Percentiles rank a stretch among this genome's conserved stretches.
Evolutionary conservation across 2,888 invertebrate species (phyloP).

Genomic region (Caenorhabditis imperialis): DNA sequence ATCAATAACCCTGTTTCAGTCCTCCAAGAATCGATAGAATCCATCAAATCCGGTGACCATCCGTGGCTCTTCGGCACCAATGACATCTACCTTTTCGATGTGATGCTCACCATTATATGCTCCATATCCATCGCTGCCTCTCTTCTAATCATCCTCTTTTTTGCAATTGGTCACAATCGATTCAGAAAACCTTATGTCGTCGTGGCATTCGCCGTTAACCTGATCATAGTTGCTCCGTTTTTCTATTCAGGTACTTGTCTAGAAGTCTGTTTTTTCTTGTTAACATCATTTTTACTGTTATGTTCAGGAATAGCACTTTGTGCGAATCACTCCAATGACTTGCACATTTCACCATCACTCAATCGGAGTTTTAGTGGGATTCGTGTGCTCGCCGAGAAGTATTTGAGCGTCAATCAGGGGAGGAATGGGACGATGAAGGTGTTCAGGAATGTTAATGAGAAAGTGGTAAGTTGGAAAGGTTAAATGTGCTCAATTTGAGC

Average conservation of each 20-base stretch:
- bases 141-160: constrained; percentile 11
- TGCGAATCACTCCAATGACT: too few relatives aligned
- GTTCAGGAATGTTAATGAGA: too few relatives aligned
- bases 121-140: constrained; percentile 18
- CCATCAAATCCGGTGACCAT: constrained; percentile 29
- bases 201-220: constrained; percentile 19
- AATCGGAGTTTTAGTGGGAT: too few relatives aligned
- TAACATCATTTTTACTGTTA: too few relatives aligned
- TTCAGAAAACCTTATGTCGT: constrained; percentile 22
- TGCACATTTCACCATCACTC: too few relatives aligned
- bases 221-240: constrained; percentile 24
- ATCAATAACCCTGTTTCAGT: constrained; percentile 9
- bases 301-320: too few relatives aligned
- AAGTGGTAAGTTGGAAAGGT: too few relatives aligned
- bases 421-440: too few relatives aligned
- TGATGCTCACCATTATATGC: constrained; percentile 13
- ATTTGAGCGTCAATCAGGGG: too few relatives aligned
- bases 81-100: constrained; percentile 31
- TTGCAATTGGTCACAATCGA: constrained; percentile 30
- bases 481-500: too few relatives aligned
- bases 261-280: too few relatives aligned
- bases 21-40: constrained; percentile 41
- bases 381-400: too few relatives aligned
- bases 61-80: constrained; percentile 22
- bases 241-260: constrained; percentile 35